These are phyloP conservation scores for Latrodectus hesperus DNA, from an alignment of 2,888 invertebrate genomes.

Conservation along the genomic window DNA sequence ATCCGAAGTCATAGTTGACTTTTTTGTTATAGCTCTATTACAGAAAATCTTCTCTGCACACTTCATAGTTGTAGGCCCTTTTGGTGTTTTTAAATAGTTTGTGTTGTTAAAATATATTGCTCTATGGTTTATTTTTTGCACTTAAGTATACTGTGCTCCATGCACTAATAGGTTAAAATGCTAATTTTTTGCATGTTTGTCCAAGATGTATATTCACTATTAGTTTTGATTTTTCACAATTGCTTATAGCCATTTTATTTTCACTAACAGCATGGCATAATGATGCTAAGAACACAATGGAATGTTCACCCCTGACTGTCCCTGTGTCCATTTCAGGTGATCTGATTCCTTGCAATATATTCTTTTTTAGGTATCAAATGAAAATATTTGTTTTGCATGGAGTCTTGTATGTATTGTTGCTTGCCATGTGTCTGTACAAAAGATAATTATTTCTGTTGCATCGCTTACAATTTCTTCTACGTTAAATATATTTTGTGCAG, in stretches of 20 bases:
- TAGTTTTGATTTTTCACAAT: slow-evolving; percentile 39
- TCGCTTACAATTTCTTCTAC: neutral
- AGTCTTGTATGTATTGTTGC: neutral
- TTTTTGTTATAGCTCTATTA: neutral
- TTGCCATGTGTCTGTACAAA: neutral
- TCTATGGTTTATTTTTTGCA: slow-evolving; percentile 7
- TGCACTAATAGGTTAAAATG: neutral
- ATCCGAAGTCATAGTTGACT: neutral
- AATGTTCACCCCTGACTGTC: slow-evolving; percentile 70
- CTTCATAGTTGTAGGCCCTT: neutral
- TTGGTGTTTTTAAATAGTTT: neutral
- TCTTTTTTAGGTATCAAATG: slow-evolving; percentile 9
- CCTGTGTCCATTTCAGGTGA: slow-evolving; percentile 69
- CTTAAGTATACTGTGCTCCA: slow-evolving; percentile 6
- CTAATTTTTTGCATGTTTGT: slow-evolving; percentile 30
- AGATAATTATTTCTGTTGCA: slow-evolving; percentile 1
- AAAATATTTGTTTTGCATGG: slow-evolving; percentile 13
- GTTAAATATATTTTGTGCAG: too few species aligned
- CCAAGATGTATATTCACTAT: slow-evolving; percentile 22
- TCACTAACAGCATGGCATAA: slow-evolving; percentile 70
- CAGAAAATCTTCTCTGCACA: neutral
- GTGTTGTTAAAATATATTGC: neutral
- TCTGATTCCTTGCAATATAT: slow-evolving; percentile 27
- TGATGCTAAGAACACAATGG: slow-evolving; percentile 69
- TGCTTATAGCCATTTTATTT: slow-evolving; percentile 64